These are phyloP conservation scores for Neotragus pygmaeus DNA, from an alignment of 2,113 vertebrate genomes.

Conservation along the genomic window DNA sequence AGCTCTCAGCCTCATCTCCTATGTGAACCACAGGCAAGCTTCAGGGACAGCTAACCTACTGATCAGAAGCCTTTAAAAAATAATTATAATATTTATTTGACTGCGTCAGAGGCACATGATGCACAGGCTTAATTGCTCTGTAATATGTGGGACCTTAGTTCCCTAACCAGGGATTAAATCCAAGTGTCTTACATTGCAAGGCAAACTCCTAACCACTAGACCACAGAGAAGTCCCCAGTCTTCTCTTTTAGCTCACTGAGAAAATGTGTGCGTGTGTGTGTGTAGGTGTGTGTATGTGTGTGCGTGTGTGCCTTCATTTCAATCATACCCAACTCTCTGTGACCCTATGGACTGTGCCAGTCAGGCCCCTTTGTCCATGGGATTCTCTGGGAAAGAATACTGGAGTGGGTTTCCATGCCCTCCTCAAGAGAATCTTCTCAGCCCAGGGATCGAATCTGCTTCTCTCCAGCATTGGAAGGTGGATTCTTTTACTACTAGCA, in stretches of 20 bases:
- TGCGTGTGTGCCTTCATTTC: neutral
- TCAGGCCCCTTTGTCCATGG: neutral
- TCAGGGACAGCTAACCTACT: neutral
- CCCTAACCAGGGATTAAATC: neutral
- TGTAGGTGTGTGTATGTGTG: fast-evolving
- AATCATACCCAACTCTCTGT: neutral
- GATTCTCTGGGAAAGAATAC: neutral
- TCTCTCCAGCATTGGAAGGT: neutral
- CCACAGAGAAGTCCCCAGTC: neutral
- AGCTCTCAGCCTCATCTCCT: neutral
- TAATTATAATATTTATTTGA: neutral
- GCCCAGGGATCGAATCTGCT: neutral
- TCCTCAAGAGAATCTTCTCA: neutral
- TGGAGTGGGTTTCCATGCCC: neutral
- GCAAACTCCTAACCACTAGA: neutral
- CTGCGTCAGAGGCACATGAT: neutral
- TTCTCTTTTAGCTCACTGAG: neutral
- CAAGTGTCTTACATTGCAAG: neutral
- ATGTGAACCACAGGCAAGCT: neutral
- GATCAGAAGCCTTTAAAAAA: neutral
- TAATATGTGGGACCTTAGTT: neutral
- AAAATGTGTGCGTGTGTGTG: neutral
- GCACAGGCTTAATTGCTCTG: neutral
- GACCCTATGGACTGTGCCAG: neutral
- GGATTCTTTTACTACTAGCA: neutral